A percentile compares a stretch with the other conserved stretches of the same genome.
Conservation (phyloP, 2,797 vertebrate species). For the Glyptemys insculpta region DNA sequence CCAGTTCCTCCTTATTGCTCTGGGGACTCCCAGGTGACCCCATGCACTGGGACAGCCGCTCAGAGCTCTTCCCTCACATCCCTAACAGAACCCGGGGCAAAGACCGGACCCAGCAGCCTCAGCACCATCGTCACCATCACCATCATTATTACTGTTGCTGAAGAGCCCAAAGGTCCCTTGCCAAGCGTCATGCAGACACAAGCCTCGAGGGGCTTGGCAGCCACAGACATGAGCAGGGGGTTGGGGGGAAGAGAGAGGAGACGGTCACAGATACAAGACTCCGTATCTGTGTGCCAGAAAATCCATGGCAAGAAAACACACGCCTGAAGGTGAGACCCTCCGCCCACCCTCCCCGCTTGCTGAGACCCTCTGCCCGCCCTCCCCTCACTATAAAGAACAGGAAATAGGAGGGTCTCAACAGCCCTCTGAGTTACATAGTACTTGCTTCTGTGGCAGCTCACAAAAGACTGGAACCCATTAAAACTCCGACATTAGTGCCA, state of each 20-base stretch:
- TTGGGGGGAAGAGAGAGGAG: not conserved
- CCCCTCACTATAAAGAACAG: not conserved
- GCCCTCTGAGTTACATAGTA: not conserved
- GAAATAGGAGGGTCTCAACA: not conserved
- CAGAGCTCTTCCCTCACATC: fast-evolving
- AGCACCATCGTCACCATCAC: no score
- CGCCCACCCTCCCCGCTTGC: not conserved
- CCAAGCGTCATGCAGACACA: not conserved
- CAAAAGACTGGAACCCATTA: not conserved
- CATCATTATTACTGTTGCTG: not conserved
- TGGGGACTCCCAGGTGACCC: not conserved
- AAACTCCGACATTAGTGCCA: not conserved
- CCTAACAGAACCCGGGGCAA: not conserved
- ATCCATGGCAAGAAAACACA: not conserved
- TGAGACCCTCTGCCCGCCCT: no score
- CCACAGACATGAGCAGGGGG: not conserved
- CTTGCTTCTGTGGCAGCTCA: not conserved
- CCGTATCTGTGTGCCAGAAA: not conserved
- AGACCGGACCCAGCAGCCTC: not conserved
- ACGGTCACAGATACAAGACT: not conserved
- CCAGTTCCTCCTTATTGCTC: fast-evolving
- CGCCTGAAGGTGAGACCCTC: not conserved
- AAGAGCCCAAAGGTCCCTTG: not conserved
- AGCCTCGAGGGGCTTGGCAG: not conserved
- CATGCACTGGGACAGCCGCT: not conserved